These are phyloP conservation scores for Stegophylla sp. DNA, from an alignment of 2,888 invertebrate species.

Conservation along the genomic window DNA sequence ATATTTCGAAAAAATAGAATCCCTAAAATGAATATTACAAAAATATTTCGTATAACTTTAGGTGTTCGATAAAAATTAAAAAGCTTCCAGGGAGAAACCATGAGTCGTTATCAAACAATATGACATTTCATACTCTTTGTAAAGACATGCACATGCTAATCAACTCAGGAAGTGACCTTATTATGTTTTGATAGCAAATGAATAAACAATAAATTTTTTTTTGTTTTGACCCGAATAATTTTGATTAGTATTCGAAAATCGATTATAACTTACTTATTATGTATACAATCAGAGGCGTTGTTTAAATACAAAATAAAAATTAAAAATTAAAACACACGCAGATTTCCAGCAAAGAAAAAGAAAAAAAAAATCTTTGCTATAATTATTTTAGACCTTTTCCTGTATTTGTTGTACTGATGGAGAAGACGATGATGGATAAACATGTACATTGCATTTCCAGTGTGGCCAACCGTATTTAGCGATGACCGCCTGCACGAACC, in stretches of 20 bases:
- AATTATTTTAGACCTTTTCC: no score
- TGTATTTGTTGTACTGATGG: no score
- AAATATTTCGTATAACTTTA: not conserved
- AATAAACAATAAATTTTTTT: not conserved
- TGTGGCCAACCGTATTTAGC: constrained; percentile 32
- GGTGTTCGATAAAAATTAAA: not conserved
- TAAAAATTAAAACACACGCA: not conserved
- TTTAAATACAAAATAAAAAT: not conserved
- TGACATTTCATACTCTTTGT: not conserved
- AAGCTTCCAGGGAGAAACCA: not conserved
- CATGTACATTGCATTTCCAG: not conserved
- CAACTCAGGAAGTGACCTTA: not conserved
- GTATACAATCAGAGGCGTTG: not conserved
- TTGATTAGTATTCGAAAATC: not conserved
- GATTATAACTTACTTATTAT: not conserved
- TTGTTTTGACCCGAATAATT: not conserved
- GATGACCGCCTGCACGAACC: constrained; percentile 27
- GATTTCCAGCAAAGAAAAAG: not conserved
- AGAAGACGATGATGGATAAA: not conserved
- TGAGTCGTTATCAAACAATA: not conserved
- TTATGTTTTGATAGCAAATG: not conserved
- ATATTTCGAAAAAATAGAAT: not conserved
- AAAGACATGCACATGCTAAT: not conserved
- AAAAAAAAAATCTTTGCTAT: not conserved
- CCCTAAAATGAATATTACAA: not conserved